A percentile compares a stretch with the other conserved stretches of the same genome.
phyloP scores from a whole-genome alignment of 2,888 invertebrate genomes.

The Drosophila histrio region DNA sequence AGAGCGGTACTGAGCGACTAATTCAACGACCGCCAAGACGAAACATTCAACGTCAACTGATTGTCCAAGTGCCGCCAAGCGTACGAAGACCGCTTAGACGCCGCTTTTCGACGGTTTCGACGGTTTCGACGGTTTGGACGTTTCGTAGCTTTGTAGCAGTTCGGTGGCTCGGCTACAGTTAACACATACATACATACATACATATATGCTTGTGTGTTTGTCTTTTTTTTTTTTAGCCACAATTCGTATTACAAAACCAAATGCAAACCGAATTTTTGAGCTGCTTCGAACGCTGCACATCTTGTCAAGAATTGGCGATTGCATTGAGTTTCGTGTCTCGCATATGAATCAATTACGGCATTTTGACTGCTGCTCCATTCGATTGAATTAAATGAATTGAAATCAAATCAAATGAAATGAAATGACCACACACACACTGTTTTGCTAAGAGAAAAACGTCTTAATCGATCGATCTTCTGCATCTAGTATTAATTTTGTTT shows the following conservation, averaged over 20 bases:
- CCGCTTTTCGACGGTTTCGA: conserved; percentile 26
- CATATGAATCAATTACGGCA: conserved; percentile 31
- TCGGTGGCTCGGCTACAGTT: conserved; percentile 20
- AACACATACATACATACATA: background rate
- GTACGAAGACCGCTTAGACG: conserved; percentile 70
- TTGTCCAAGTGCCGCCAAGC: conserved; percentile 70
- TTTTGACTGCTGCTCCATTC: background rate
- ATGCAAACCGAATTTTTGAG: conserved; percentile 70
- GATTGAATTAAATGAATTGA: background rate
- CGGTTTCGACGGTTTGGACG: conserved; percentile 15
- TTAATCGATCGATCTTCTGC: background rate
- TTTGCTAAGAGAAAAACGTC: background rate
- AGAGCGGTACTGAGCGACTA: conserved; percentile 37
- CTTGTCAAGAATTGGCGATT: conserved; percentile 53
- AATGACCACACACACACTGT: background rate
- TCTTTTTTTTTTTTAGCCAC: conserved; percentile 40
- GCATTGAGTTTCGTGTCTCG: conserved; percentile 47
- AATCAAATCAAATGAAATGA: background rate
- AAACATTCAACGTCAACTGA: conserved; percentile 82
- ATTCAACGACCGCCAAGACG: conserved; percentile 80
- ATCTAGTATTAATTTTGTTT: conserved; percentile 3
- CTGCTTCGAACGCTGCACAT: conserved; percentile 35
- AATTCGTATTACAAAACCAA: conserved; percentile 70
- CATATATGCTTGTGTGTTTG: conserved; percentile 2
- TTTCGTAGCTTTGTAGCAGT: conserved; percentile 25